Conservation (phyloP, 2,888 invertebrate species). For the Apamea sordens region DNA sequence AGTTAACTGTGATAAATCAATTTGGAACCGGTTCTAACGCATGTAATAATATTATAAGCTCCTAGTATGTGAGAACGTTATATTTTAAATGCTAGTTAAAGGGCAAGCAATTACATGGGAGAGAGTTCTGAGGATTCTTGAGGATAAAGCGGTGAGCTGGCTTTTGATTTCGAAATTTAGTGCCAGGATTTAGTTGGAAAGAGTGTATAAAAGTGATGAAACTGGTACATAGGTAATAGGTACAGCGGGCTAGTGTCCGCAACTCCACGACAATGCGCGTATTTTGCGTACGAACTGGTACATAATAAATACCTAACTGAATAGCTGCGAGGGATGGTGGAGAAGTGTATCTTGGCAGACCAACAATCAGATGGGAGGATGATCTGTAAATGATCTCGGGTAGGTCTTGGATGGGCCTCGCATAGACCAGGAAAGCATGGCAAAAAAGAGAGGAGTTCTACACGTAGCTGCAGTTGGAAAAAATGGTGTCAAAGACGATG, state of each 20-base stretch:
- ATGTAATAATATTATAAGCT: constrained; percentile 47
- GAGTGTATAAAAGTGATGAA: neutral
- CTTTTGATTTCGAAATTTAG: neutral
- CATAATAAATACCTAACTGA: neutral
- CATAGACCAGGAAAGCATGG: neutral
- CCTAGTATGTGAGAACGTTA: constrained; percentile 47
- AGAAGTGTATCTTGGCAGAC: neutral
- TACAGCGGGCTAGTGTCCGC: too few species aligned
- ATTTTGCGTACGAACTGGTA: too few species aligned
- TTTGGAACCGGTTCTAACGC: constrained; percentile 57
- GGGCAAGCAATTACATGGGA: constrained; percentile 23
- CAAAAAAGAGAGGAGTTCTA: neutral
- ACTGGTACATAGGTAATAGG: too few species aligned
- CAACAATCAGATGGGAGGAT: neutral
- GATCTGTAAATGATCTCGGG: too few species aligned
- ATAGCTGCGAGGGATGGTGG: neutral
- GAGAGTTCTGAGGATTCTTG: neutral
- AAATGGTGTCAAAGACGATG: neutral
- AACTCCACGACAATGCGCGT: too few species aligned
- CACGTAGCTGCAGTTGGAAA: neutral
- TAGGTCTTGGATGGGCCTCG: too few species aligned
- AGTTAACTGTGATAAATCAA: constrained; percentile 66
- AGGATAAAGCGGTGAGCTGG: neutral
- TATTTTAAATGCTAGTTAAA: constrained; percentile 51
- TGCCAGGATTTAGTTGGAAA: neutral